Conservation (phyloP, 2,113 vertebrate genomes). For the Catagonus wagneri region DNA sequence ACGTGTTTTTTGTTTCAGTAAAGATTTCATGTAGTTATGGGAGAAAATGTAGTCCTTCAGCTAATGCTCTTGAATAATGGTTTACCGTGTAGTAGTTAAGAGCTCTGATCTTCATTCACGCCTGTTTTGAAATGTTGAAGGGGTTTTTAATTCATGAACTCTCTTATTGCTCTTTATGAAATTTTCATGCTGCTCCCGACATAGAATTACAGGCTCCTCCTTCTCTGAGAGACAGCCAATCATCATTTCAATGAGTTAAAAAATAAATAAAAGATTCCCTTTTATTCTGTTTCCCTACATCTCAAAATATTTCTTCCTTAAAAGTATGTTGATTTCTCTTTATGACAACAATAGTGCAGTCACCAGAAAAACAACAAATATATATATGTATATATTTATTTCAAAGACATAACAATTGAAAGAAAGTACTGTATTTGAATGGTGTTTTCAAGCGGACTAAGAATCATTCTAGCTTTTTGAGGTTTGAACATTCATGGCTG, state of each 20-base stretch:
- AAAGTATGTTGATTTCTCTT: constrained; percentile 70
- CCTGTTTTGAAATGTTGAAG: constrained; percentile 71
- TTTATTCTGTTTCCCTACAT: constrained; percentile 73
- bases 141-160: constrained; percentile 79
- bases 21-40: constrained; percentile 50
- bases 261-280: constrained; percentile 65
- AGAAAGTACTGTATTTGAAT: constrained; percentile 72
- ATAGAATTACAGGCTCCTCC: constrained; percentile 47
- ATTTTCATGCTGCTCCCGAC: constrained; percentile 46
- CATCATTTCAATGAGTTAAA: constrained; percentile 68
- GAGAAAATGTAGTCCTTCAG: constrained; percentile 42
- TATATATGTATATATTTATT: neutral
- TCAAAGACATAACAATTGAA: constrained; percentile 69
- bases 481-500: constrained; percentile 82
- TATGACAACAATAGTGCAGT: neutral
- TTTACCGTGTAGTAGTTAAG: constrained; percentile 72
- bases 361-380: constrained; percentile 61
- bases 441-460: constrained; percentile 66
- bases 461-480: constrained; percentile 83
- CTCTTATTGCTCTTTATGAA: constrained; percentile 54
- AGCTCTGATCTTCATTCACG: constrained; percentile 67
- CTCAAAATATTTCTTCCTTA: constrained; percentile 75
- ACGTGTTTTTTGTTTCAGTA: constrained; percentile 27
- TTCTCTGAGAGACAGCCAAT: constrained; percentile 68
- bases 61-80: constrained; percentile 61